A percentile compares a stretch with the other conserved stretches of the same genome.
phyloP scores from a whole-genome alignment of 2,113 vertebrate genomes.

The Cynopterus brachyotis region DNA sequence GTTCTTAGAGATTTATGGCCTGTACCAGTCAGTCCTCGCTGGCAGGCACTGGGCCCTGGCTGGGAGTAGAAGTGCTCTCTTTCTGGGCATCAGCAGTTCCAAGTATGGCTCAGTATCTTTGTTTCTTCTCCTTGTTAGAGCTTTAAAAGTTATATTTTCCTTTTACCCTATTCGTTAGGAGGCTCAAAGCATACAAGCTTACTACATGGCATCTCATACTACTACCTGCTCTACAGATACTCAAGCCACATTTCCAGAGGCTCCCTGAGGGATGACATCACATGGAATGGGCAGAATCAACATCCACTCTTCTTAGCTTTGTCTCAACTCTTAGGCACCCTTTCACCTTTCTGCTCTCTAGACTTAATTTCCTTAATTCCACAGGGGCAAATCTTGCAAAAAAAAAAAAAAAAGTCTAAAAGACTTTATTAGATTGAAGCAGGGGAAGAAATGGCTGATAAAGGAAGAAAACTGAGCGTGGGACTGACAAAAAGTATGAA shows the following conservation, averaged over 20 bases:
- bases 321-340: not conserved
- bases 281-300: not conserved
- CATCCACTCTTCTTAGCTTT: not conserved
- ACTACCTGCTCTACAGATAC: rapidly evolving
- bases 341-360: not conserved
- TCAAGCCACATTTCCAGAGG: not conserved
- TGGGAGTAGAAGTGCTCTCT: rapidly evolving
- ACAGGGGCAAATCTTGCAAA: not conserved
- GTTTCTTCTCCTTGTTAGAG: not conserved
- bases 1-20: not conserved
- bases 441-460: not conserved
- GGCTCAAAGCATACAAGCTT: not conserved
- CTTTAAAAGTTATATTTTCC: not conserved
- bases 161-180: not conserved
- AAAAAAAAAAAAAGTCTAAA: not conserved
- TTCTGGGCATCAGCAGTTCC: not conserved
- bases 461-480: not conserved
- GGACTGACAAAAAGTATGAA: not conserved
- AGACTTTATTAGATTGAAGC: not conserved
- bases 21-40: not conserved
- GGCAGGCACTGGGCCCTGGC: rapidly evolving
- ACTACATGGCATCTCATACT: rapidly evolving
- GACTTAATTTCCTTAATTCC: not conserved
- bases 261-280: not conserved
- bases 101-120: rapidly evolving